Conservation (phyloP, 2,113 vertebrate genomes). For the Plecturocebus donacophilus region DNA sequence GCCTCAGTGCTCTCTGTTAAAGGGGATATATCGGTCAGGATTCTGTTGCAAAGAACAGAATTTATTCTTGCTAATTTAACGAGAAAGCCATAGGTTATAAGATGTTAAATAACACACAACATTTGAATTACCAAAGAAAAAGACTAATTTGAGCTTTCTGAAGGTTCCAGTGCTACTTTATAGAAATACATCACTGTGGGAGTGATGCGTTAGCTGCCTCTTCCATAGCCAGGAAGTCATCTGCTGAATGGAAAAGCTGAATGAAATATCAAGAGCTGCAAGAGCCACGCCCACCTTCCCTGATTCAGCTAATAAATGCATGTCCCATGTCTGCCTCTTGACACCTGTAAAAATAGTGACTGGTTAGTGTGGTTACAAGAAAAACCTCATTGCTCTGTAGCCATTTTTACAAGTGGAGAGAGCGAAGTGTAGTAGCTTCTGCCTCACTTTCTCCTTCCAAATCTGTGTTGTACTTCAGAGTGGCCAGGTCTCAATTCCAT, state of each 20-base stretch:
- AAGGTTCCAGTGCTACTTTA: not conserved
- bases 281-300: not conserved
- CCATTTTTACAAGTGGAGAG: not conserved
- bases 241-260: not conserved
- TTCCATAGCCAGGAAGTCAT: not conserved
- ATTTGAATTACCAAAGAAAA: not conserved
- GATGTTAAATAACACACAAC: not conserved
- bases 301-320: not conserved
- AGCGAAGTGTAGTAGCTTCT: not conserved
- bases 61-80: not conserved
- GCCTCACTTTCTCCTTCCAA: not conserved
- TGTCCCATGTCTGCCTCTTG: not conserved
- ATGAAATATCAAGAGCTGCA: not conserved
- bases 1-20: not conserved
- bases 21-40: not conserved
- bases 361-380: not conserved
- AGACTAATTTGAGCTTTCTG: not conserved
- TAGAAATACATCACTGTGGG: not conserved
- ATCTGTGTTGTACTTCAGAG: not conserved
- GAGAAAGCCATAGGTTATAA: not conserved
- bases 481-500: not conserved
- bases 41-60: constrained; percentile 1
- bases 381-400: not conserved
- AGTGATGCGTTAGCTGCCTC: not conserved
- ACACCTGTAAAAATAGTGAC: not conserved